A percentile compares a stretch with the other conserved stretches of the same genome.
These are phyloP conservation scores for Parthenolecanium corni DNA, from an alignment of 2,888 invertebrate genomes.

Conservation along the genomic window DNA sequence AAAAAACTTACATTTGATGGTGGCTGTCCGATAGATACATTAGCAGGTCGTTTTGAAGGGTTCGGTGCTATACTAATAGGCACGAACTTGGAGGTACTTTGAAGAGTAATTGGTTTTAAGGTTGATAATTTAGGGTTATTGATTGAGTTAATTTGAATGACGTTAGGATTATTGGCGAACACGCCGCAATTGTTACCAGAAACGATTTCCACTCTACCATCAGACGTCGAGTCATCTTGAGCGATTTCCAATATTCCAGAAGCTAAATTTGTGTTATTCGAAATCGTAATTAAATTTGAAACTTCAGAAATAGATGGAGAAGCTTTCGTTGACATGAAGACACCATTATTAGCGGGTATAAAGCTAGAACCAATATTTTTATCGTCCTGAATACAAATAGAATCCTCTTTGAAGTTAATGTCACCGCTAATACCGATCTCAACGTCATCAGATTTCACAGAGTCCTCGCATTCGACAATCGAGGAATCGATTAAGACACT, in stretches of 20 bases:
- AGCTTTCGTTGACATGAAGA: background rate
- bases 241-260: background rate
- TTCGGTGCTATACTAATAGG: slow-evolving; percentile 17
- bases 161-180: background rate
- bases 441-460: background rate
- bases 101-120: slow-evolving; percentile 7
- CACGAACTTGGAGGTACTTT: slow-evolving; percentile 13
- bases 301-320: background rate
- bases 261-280: background rate
- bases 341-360: background rate
- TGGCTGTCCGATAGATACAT: slow-evolving; percentile 10
- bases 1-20: slow-evolving; percentile 18
- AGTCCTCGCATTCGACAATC: background rate
- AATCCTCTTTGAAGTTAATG: background rate
- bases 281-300: background rate
- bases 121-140: slow-evolving; percentile 2
- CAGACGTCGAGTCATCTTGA: background rate
- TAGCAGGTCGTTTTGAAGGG: slow-evolving; percentile 1
- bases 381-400: background rate
- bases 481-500: background rate
- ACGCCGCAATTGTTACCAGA: background rate
- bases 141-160: slow-evolving; percentile 1
- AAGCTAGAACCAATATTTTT: background rate
- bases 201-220: background rate
- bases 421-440: background rate